Percentiles rank a stretch among this genome's conserved stretches.
Evolutionary conservation across 2,113 vertebrate genomes (phyloP).

Genomic region (Mesembrinibis cayennensis): DNA sequence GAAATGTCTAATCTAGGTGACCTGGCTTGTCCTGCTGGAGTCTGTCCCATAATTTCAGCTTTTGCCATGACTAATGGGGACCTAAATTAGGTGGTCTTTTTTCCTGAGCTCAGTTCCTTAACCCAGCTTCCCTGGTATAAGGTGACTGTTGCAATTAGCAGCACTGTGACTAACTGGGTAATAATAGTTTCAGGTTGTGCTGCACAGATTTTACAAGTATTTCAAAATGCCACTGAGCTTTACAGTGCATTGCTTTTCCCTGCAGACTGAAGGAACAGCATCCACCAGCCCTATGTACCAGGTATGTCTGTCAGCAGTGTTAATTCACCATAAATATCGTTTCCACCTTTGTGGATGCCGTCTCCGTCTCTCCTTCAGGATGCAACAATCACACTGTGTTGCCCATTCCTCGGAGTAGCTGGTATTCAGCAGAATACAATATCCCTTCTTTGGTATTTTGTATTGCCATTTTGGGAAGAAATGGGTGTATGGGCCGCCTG

Average conservation of each 20-base stretch:
- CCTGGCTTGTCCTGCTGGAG: background rate
- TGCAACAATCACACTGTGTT: background rate
- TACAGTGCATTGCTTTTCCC: background rate
- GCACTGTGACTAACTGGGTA: background rate
- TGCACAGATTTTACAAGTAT: background rate
- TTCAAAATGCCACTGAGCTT: conserved; percentile 14
- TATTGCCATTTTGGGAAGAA: background rate
- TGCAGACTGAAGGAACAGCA: background rate
- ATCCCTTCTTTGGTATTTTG: background rate
- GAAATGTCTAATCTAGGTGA: background rate
- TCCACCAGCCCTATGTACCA: background rate
- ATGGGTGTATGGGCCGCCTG: background rate
- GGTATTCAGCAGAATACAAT: conserved; percentile 4
- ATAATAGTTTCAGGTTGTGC: background rate
- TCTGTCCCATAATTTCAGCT: background rate
- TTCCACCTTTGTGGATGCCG: background rate
- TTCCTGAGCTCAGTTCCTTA: background rate
- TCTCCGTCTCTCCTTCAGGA: background rate
- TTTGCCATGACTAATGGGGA: background rate
- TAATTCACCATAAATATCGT: background rate
- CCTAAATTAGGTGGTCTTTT: background rate
- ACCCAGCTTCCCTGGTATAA: background rate
- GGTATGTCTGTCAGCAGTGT: background rate
- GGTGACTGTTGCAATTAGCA: background rate
- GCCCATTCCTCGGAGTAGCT: background rate